Evolutionary conservation across 1,140 invertebrate genomes (phyloP).

Genomic region (Ceratina japonica): DNA sequence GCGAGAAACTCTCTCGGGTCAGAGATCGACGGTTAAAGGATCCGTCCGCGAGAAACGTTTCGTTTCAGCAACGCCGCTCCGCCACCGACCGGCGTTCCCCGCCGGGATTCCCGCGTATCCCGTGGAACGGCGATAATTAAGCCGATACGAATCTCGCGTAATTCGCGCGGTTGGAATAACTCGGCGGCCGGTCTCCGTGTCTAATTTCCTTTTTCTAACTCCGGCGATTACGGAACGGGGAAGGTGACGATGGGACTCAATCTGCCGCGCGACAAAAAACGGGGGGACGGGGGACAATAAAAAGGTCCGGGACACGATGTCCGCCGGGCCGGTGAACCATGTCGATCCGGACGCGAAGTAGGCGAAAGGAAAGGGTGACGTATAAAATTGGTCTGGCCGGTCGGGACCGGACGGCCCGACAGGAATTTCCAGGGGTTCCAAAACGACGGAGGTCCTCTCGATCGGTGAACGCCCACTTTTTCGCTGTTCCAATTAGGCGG

Average conservation of each 20-base stretch:
- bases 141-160: conserved; percentile 31
- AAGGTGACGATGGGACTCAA: background rate
- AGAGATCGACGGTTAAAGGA: conserved; percentile 55
- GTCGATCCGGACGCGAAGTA: background rate
- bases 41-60: conserved; percentile 14
- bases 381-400: conserved; percentile 49
- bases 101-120: conserved; percentile 11
- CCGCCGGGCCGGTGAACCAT: background rate
- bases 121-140: conserved; percentile 24
- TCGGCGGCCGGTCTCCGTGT: conserved; percentile 1
- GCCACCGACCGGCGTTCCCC: background rate
- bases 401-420: conserved; percentile 25
- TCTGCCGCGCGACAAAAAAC: no score
- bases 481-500: conserved; percentile 71
- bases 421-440: conserved; percentile 43
- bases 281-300: background rate
- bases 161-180: conserved; percentile 19
- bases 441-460: conserved; percentile 49
- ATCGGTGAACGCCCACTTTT: conserved; percentile 69
- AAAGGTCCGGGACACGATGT: background rate
- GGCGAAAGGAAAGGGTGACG: conserved; percentile 26
- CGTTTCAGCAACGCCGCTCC: conserved; percentile 6
- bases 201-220: background rate
- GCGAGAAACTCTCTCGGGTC: conserved; percentile 53
- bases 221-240: background rate